A percentile compares a stretch with the other conserved stretches of the same genome.
Conservation (phyloP, 2,797 vertebrate genomes). For the Delichon dasypus region DNA sequence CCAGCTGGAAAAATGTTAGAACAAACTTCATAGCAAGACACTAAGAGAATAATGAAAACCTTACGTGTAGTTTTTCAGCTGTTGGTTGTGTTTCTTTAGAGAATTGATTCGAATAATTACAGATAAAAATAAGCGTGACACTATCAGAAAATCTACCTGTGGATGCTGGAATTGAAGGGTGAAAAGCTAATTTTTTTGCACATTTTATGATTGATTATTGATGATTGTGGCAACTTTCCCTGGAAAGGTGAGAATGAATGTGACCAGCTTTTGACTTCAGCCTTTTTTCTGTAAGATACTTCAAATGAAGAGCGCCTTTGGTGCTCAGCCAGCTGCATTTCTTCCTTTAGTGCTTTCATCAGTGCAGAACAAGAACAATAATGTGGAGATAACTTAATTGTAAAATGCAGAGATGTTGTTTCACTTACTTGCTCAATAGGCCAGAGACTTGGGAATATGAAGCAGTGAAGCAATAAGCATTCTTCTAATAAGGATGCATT, state of each 20-base stretch:
- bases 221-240: not conserved
- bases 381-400: conserved; percentile 12
- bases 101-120: not conserved
- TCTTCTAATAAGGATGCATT: not conserved
- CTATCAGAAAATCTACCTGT: not conserved
- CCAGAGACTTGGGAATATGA: not conserved
- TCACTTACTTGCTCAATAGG: conserved; percentile 11
- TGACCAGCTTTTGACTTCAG: not conserved
- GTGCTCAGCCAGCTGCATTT: conserved; percentile 22
- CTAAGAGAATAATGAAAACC: conserved; percentile 12
- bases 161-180: not conserved
- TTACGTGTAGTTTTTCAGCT: not conserved
- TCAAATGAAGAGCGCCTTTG: not conserved
- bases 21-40: not conserved
- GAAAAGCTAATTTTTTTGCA: not conserved
- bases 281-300: conserved; percentile 18
- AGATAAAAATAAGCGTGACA: not conserved
- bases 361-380: conserved; percentile 19
- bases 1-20: conserved; percentile 16
- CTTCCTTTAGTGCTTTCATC: not conserved
- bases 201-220: not conserved
- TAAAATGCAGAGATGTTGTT: conserved; percentile 28
- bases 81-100: not conserved
- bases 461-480: not conserved
- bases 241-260: not conserved